Conservation (phyloP, 2,888 invertebrate species). For the Cyclophora albipunctata region DNA sequence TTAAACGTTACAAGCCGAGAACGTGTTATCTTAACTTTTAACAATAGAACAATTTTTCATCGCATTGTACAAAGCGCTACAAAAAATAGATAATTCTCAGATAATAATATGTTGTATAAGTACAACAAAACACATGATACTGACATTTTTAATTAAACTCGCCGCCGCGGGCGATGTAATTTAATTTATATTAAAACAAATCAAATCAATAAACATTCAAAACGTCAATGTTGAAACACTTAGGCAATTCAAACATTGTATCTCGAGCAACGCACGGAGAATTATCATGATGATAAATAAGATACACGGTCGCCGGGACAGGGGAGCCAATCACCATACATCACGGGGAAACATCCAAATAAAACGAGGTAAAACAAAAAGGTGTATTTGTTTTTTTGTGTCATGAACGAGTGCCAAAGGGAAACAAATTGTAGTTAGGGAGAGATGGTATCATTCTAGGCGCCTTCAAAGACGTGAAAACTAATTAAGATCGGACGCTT, state of each 20-base stretch:
- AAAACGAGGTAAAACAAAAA: slow-evolving; percentile 66
- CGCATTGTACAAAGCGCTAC: slow-evolving; percentile 38
- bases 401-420: slow-evolving; percentile 62
- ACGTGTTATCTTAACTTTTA: slow-evolving; percentile 52
- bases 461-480: slow-evolving; percentile 73
- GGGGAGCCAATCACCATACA: slow-evolving; percentile 73
- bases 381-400: slow-evolving; percentile 48
- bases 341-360: slow-evolving; percentile 63
- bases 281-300: slow-evolving; percentile 72
- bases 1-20: slow-evolving; percentile 50
- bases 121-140: slow-evolving; percentile 31
- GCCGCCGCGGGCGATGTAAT: slow-evolving; percentile 45
- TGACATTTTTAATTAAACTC: slow-evolving; percentile 57
- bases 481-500: slow-evolving; percentile 74
- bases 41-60: slow-evolving; percentile 59
- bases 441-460: slow-evolving; percentile 69
- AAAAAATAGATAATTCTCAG: slow-evolving; percentile 49
- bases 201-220: slow-evolving; percentile 62
- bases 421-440: slow-evolving; percentile 73
- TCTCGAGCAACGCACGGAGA: slow-evolving; percentile 54
- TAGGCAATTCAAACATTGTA: slow-evolving; percentile 60
- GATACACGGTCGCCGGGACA: slow-evolving; percentile 64
- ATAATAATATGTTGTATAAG: slow-evolving; percentile 35
- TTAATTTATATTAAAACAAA: slow-evolving; percentile 60
- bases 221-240: slow-evolving; percentile 43